Conservation (phyloP, 2,888 invertebrate species). For the Hylaea fasciaria region DNA sequence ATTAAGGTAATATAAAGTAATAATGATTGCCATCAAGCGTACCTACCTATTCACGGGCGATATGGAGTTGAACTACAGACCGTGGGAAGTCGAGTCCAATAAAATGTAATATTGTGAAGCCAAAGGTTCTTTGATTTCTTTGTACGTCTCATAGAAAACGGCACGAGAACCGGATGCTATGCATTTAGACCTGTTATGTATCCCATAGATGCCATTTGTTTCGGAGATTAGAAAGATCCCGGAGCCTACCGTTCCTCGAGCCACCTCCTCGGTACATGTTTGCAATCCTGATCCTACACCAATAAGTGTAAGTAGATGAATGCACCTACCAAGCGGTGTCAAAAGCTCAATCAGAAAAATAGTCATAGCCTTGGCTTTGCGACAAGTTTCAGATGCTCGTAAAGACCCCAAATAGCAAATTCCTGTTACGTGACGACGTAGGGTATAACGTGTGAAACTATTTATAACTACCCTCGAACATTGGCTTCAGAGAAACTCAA, state of each 20-base stretch:
- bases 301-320: too few relatives aligned
- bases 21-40: slow-evolving; percentile 39
- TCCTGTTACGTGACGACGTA: slow-evolving; percentile 63
- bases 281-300: too few relatives aligned
- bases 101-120: too few relatives aligned
- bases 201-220: too few relatives aligned
- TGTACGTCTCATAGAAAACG: background rate
- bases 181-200: background rate
- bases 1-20: slow-evolving; percentile 19
- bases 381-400: slow-evolving; percentile 54
- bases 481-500: slow-evolving; percentile 71
- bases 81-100: slow-evolving; percentile 32
- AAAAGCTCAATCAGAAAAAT: slow-evolving; percentile 27
- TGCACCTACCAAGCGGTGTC: too few relatives aligned
- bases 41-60: slow-evolving; percentile 23
- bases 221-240: too few relatives aligned
- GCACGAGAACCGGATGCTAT: background rate
- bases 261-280: too few relatives aligned
- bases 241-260: too few relatives aligned
- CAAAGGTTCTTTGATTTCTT: too few relatives aligned
- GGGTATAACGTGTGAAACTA: slow-evolving; percentile 64
- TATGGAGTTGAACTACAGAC: slow-evolving; percentile 25
- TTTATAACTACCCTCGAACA: slow-evolving; percentile 74
- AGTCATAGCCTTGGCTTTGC: slow-evolving; percentile 42
- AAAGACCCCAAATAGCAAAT: slow-evolving; percentile 70